Base-by-base conservation (phyloP, 2,113 vertebrate genomes). In the Myotis brandtii region DNA sequence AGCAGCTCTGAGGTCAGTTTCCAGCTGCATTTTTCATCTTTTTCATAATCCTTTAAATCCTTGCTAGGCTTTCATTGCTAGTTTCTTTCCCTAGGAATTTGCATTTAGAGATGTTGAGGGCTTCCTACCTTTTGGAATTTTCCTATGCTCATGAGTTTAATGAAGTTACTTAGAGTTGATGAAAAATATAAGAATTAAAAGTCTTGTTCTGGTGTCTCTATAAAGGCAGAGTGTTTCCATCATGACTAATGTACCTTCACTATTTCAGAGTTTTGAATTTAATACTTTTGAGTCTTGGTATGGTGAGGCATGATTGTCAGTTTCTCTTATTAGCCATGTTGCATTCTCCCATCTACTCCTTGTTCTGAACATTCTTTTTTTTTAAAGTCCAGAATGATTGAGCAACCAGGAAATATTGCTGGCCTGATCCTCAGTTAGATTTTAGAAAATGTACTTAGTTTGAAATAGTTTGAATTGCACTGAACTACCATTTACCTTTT, bases 21-120 rank as follows among this genome's bases (percentile, higher is more conserved):
- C 82, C 94, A 88, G 92, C 81, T 82, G 3, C 52, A 81, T 75
- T 92, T 93, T 94, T 95, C 37, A 93, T 95, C 87, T 83, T 90
- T 92, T 92, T 94, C 86, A 87, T 95, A 96, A 95, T 95, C 95
- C 54, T 62, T 90, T 94, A 97, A 95, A 88, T 88, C 82, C 70
- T 95, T 75, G 30, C 88, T 82, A 83, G 88, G 77, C 85, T 93
- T 96, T 96, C 77, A 76, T 84, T 95, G 82, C 48, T 90, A 93
- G 75, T 88, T 92, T 32, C 18, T 80, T 96, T 88, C 73, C 92
- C 54, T 62, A 83, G 86, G 92, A 89, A 89, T 96, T 94, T 96
- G 48, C 79, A 93, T 95, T 95, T 92, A 70, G 56, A 89, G 80
- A 94, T 77, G 72, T 32, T 59, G 77, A 95, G 34, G 48, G n/a